A percentile compares a stretch with the other conserved stretches of the same genome.
phyloP scores from a whole-genome alignment of 2,888 invertebrate genomes.

The Agrotis ipsilon region DNA sequence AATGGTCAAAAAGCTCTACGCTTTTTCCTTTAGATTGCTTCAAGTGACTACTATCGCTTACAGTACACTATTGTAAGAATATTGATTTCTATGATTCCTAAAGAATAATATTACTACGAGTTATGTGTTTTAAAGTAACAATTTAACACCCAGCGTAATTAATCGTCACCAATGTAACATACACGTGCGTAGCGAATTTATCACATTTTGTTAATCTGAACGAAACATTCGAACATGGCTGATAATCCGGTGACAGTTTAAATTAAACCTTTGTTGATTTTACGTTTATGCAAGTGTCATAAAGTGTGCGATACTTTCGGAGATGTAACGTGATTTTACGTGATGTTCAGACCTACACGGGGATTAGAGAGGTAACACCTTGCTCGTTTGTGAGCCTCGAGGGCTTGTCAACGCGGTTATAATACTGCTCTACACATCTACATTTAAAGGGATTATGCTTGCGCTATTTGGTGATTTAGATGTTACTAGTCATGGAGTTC shows the following conservation, averaged over 20 bases:
- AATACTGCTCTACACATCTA: slow-evolving; percentile 78
- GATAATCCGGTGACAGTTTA: slow-evolving; percentile 85
- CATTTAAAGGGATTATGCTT: slow-evolving; percentile 82
- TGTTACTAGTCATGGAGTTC: slow-evolving; percentile 33
- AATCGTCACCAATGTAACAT: slow-evolving; percentile 23
- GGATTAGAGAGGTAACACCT: slow-evolving; percentile 86
- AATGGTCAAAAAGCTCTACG: not conserved
- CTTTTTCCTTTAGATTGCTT: too few species aligned
- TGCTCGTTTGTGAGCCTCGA: slow-evolving; percentile 80
- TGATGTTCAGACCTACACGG: slow-evolving; percentile 75
- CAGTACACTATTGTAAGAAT: too few species aligned
- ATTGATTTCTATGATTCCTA: too few species aligned
- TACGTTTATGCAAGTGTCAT: slow-evolving; percentile 76
- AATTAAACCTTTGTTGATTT: slow-evolving; percentile 84
- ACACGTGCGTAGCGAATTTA: slow-evolving; percentile 63
- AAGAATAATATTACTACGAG: not conserved
- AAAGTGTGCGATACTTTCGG: slow-evolving; percentile 73
- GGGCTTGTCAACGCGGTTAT: slow-evolving; percentile 86
- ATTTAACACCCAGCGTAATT: slow-evolving; percentile 17
- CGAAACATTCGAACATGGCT: slow-evolving; percentile 67
- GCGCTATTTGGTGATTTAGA: slow-evolving; percentile 64
- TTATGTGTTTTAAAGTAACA: not conserved
- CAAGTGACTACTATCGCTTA: too few species aligned
- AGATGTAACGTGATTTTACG: slow-evolving; percentile 84
- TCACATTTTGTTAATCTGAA: slow-evolving; percentile 65